phyloP scores from a whole-genome alignment of 2,113 vertebrate genomes.

The Lophotis ruficrista region DNA sequence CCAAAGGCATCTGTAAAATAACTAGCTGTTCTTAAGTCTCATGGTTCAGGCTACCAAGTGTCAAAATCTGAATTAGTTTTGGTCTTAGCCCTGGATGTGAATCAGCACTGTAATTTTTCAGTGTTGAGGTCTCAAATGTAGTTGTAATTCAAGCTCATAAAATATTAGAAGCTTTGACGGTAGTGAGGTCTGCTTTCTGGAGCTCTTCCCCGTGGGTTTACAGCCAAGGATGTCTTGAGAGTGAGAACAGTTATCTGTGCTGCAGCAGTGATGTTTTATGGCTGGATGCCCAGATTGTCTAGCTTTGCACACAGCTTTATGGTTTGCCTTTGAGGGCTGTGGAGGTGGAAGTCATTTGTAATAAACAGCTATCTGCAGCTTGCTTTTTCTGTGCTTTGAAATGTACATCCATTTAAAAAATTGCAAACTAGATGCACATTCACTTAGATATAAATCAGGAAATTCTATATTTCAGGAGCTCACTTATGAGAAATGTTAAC shows the following conservation, averaged over 20 bases:
- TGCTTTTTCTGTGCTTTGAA: conserved; percentile 28
- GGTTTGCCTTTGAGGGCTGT: conserved; percentile 75
- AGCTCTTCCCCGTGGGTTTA: conserved; percentile 71
- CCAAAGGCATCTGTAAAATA: background rate
- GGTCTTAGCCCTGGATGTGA: background rate
- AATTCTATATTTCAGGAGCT: background rate
- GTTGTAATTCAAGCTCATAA: conserved; percentile 21
- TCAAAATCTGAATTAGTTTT: background rate
- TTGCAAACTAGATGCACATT: background rate
- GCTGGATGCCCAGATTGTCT: conserved; percentile 86
- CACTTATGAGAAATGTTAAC: background rate
- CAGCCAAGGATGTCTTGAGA: conserved; percentile 76
- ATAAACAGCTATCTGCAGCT: conserved; percentile 60
- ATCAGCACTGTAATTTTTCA: background rate
- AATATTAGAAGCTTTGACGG: conserved; percentile 24
- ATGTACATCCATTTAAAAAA: conserved; percentile 2
- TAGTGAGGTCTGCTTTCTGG: conserved; percentile 51
- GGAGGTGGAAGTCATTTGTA: conserved; percentile 71
- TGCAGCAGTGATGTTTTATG: conserved; percentile 83
- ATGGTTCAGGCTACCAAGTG: background rate
- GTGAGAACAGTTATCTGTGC: conserved; percentile 75
- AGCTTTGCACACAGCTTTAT: conserved; percentile 73
- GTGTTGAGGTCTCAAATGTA: background rate
- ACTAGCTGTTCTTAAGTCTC: background rate
- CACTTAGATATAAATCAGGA: background rate